Conservation (phyloP, 37 sponge, comb jelly and placozoan species). For the Ephydatia muelleri region DNA sequence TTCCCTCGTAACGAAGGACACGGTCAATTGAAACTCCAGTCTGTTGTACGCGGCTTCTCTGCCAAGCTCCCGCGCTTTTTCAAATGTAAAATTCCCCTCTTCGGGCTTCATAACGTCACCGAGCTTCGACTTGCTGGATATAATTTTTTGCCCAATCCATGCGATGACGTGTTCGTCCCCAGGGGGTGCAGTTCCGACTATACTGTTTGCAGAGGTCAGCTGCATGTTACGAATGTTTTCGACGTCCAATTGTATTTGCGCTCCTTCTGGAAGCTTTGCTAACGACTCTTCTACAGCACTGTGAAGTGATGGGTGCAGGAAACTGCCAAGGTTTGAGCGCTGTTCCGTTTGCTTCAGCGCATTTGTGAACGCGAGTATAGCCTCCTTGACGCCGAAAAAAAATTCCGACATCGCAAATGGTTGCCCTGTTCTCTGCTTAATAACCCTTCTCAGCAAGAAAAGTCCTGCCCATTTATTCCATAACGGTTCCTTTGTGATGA, state of each 20-base stretch:
- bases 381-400: constrained; percentile 30
- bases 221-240: constrained; percentile 26
- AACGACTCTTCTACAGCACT: constrained; percentile 18
- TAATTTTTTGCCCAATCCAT: constrained; percentile 56
- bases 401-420: constrained; percentile 27
- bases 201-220: constrained; percentile 2
- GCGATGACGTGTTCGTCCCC: constrained; percentile 53
- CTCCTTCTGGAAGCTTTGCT: neutral
- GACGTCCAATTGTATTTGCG: constrained; percentile 29
- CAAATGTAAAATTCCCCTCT: constrained; percentile 30
- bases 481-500: constrained; percentile 2
- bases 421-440: constrained; percentile 3
- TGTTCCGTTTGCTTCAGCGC: neutral
- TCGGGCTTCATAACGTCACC: neutral
- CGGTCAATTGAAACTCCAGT: constrained; percentile 44
- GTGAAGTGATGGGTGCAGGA: constrained; percentile 24
- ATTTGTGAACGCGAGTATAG: constrained; percentile 16
- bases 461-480: constrained; percentile 34
- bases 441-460: constrained; percentile 24
- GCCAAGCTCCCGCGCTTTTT: constrained; percentile 33
- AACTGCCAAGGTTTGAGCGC: constrained; percentile 12
- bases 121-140: constrained; percentile 39
- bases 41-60: constrained; percentile 29
- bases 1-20: constrained; percentile 38
- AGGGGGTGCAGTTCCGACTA: constrained; percentile 33